Base-by-base conservation (phyloP, 2,888 invertebrate species). In the Unio delphinus region DNA sequence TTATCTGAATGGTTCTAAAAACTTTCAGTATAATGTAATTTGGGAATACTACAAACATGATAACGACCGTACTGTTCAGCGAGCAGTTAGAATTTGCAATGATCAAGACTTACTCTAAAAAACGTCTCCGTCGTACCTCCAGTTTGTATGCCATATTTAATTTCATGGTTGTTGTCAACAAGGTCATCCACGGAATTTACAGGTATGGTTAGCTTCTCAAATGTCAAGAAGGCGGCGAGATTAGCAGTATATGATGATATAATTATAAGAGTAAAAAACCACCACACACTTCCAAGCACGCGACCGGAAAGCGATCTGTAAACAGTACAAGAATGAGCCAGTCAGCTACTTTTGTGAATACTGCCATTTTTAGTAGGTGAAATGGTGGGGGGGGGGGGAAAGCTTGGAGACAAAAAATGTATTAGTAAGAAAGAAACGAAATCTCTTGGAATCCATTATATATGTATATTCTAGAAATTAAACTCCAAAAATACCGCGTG, bases 101-200 rank as follows among this genome's bases (percentile, higher is more conserved):
- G 54, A 3, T 11, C 45, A 61, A n/a, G 20, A 85, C 91, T 91
- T 91, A 97, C 98, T 92, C 95, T 93, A 89, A 99, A 99, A 91
- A 99, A 99, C 17, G 95, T 94, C 61, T 95, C 95, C 0, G 99
- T 99, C 0, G 98, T 96, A 65, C 99, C 99, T 60, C 95, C 96
- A 76, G 93, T 92, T n/a, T 97, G 91, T 8, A 96, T 95, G 0
- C 99, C 99, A 89, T 99, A 99, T 89, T 98, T 97, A 83, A 99
- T 98, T 90, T 96, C 95, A 11, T 45, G 65, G 0, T 96, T 97
- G 91, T 99, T 99, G 87, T 96, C 96, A 34, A 97, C 96, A 66
- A 99, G 92, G 90, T 98, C 98, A 87, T 98, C 98, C 0, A 96
- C 97, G 85, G 95, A 95, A 89, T 97, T 96, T 69, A 99, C 98